Percentiles rank a stretch among this genome's conserved stretches.
Conservation (phyloP, 2,797 vertebrate species). For the Syngnathus rostellatus region DNA sequence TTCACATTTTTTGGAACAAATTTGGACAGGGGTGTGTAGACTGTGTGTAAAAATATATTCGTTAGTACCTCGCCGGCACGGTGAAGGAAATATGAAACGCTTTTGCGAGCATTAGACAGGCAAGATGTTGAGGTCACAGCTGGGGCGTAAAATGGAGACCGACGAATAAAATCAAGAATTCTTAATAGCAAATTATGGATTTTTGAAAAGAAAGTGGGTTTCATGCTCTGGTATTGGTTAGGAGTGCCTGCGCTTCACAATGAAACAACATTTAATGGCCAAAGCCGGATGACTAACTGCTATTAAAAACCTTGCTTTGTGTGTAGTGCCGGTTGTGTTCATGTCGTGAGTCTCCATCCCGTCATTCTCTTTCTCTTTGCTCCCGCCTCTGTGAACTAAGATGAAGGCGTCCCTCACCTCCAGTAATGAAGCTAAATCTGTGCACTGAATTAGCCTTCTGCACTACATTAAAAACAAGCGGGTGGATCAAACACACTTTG, state of each 20-base stretch:
- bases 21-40: neutral
- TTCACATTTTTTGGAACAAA: neutral
- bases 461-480: slow-evolving; percentile 70
- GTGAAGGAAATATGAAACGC: slow-evolving; percentile 41
- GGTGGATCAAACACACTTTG: slow-evolving; percentile 67
- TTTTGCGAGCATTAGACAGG: slow-evolving; percentile 42
- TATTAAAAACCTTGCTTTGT: slow-evolving; percentile 66
- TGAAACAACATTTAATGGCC: slow-evolving; percentile 65
- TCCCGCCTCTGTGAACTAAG: slow-evolving; percentile 34
- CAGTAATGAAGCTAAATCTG: slow-evolving; percentile 67
- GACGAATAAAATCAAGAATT: slow-evolving; percentile 47
- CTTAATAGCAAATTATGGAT: slow-evolving; percentile 37
- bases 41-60: slow-evolving; percentile 56
- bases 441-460: slow-evolving; percentile 61
- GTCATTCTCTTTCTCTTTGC: slow-evolving; percentile 27
- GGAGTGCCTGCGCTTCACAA: slow-evolving; percentile 63
- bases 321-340: slow-evolving; percentile 43
- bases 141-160: slow-evolving; percentile 35
- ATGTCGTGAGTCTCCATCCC: slow-evolving; percentile 38
- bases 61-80: slow-evolving; percentile 36
- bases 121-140: slow-evolving; percentile 45
- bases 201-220: neutral
- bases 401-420: slow-evolving; percentile 53
- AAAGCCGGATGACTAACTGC: slow-evolving; percentile 70
- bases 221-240: slow-evolving; percentile 41